Evolutionary conservation across 2,797 vertebrate species (phyloP), one percentile per base, ranked within the genome.

Genomic region (Erpetoichthys calabaricus): DNA sequence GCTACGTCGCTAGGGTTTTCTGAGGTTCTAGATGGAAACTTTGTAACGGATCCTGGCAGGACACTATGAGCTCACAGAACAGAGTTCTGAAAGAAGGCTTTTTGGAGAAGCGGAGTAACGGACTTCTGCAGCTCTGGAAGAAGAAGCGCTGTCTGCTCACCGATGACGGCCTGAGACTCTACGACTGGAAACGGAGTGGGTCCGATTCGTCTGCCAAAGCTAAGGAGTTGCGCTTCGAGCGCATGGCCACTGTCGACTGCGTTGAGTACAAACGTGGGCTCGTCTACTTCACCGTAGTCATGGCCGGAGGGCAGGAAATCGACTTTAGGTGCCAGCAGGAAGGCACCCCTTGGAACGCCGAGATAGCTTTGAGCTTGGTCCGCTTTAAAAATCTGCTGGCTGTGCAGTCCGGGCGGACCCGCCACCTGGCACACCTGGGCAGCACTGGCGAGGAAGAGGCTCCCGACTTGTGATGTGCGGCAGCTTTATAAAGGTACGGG

Each of bases 81-180:
- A 25, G 25, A 57, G 86, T 86, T 75, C 85, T 88, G 65, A 74
- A 84, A 42, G 91, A 94, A 67, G 92, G 91, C 46, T 65, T 86
- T 75, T 67, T 96, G 83, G 92, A 96, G 87, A 96, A 96, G 78
- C 84, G 91, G 69, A 92, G 92, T 62, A 89, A 90, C 53, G 92
- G 92, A 4, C 85, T 96, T 58, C 83, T 96, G 72, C 92, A 94
- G 81, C 84, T 89, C 62, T 94, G 92, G 92, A 94, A 96, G 78
- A 88, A 82, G 66, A 96, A 96, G 67, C 86, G 85, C 50, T 94
- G 92, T 74, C 80, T 91, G 60, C 83, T 94, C 63, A 87, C 89
- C 0, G 91, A 94, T 57, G 86, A 86, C 43, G 91, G 91, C 5
- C 75, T 96, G 73, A 86, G 87, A 53, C 79, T 96, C 58, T 85